Evolutionary conservation across 2,113 vertebrate species (phyloP).

Genomic region (Danionella cerebrum): DNA sequence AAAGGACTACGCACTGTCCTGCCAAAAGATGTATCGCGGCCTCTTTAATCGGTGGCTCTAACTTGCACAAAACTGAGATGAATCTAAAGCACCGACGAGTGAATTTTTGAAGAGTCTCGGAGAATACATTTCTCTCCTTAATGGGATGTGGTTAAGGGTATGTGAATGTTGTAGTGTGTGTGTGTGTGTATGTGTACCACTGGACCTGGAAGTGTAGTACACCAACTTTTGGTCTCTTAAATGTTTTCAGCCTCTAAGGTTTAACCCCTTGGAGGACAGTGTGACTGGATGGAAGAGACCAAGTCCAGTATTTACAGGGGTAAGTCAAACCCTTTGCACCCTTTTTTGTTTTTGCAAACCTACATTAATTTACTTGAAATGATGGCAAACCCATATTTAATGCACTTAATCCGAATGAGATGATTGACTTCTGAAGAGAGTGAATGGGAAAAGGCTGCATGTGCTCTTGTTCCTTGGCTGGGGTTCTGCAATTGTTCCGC

Average conservation of each 20-base stretch:
- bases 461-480: constrained; percentile 62
- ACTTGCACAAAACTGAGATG: constrained; percentile 41
- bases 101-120: constrained; percentile 27
- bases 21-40: constrained; percentile 28
- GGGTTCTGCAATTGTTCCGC: constrained; percentile 34
- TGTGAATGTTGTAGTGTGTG: constrained; percentile 57
- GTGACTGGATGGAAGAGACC: constrained; percentile 56
- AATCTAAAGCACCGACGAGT: constrained; percentile 34
- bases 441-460: constrained; percentile 52
- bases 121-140: constrained; percentile 40
- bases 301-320: constrained; percentile 65
- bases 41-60: constrained; percentile 31
- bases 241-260: constrained; percentile 32
- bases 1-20: constrained; percentile 30
- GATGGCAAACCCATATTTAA: constrained; percentile 52
- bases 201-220: constrained; percentile 62
- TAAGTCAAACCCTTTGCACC: constrained; percentile 63
- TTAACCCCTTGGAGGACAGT: constrained; percentile 22
- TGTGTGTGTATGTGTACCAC: constrained; percentile 60
- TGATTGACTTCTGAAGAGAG: constrained; percentile 48
- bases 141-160: constrained; percentile 49
- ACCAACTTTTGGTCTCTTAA: constrained; percentile 64
- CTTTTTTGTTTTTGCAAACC: constrained; percentile 52
- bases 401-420: constrained; percentile 58
- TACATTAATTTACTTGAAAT: constrained; percentile 63